These are phyloP conservation scores for Varanus komodoensis DNA, from an alignment of 2,113 vertebrate genomes.

Conservation along the genomic window DNA sequence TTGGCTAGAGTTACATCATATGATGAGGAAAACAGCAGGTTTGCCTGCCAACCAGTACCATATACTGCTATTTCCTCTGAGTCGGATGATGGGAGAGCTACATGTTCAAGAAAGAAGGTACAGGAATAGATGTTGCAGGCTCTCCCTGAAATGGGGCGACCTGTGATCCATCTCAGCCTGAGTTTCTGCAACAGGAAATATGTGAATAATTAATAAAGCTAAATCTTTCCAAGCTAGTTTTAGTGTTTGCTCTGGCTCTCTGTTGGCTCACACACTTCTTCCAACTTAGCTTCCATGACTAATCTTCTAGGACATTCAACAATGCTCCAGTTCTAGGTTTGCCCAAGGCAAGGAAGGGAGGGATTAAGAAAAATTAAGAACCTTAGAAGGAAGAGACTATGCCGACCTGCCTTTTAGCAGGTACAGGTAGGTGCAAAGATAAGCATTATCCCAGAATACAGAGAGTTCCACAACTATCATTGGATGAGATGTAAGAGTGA, in stretches of 20 bases:
- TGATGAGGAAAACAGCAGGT: not conserved
- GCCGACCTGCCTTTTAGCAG: not conserved
- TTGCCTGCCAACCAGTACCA: too few species aligned
- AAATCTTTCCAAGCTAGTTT: not conserved
- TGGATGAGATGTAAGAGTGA: not conserved
- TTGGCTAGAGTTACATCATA: not conserved
- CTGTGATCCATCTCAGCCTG: too few species aligned
- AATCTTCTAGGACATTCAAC: not conserved
- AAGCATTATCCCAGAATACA: not conserved
- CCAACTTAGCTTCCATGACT: too few species aligned
- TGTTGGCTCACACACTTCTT: not conserved
- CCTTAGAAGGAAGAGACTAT: not conserved
- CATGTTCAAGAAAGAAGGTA: too few species aligned
- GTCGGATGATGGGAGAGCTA: too few species aligned
- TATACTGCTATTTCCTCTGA: too few species aligned
- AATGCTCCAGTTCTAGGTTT: too few species aligned
- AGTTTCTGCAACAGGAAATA: too few species aligned
- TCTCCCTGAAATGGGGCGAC: too few species aligned
- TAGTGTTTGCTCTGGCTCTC: not conserved
- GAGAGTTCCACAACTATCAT: not conserved
- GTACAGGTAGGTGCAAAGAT: not conserved
- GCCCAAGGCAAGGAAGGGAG: too few species aligned
- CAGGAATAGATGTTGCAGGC: too few species aligned
- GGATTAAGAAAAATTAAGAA: not conserved
- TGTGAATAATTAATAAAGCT: not conserved